Conservation (phyloP, 2,797 vertebrate genomes). For the Paratrypauchen microcephalus region DNA sequence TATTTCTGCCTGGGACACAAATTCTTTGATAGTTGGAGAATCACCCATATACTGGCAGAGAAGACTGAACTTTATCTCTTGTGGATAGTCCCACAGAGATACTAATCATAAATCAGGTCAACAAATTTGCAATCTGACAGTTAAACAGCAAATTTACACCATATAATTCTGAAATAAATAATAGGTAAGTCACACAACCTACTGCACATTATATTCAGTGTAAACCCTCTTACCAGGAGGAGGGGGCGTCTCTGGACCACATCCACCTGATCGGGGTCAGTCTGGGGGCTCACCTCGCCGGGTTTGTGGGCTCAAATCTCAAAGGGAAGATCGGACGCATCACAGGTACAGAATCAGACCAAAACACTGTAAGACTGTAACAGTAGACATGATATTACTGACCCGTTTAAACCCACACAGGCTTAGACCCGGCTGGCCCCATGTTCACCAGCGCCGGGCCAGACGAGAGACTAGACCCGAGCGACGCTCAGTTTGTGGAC, state of each 20-base stretch:
- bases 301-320: slow-evolving; percentile 88
- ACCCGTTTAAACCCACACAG: slow-evolving; percentile 62
- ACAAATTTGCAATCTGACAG: too few species aligned
- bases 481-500: slow-evolving; percentile 92
- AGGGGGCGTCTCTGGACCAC: slow-evolving; percentile 82
- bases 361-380: not conserved
- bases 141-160: too few species aligned
- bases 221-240: slow-evolving; percentile 65
- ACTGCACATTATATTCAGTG: too few species aligned
- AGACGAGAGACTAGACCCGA: slow-evolving; percentile 80
- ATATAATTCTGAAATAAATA: too few species aligned
- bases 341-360: slow-evolving; percentile 81
- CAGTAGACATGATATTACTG: not conserved
- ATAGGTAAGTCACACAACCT: too few species aligned
- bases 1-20: too few species aligned
- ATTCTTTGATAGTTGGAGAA: too few species aligned
- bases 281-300: slow-evolving; percentile 93
- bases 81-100: too few species aligned
- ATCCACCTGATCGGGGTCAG: slow-evolving; percentile 91
- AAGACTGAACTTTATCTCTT: too few species aligned
- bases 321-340: slow-evolving; percentile 89
- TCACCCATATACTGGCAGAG: too few species aligned
- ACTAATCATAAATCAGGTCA: too few species aligned
- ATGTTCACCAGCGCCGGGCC: slow-evolving; percentile 77
- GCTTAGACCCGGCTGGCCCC: slow-evolving; percentile 93